phyloP scores from a whole-genome alignment of 2,113 vertebrate species.

The Alligator mississippiensis region DNA sequence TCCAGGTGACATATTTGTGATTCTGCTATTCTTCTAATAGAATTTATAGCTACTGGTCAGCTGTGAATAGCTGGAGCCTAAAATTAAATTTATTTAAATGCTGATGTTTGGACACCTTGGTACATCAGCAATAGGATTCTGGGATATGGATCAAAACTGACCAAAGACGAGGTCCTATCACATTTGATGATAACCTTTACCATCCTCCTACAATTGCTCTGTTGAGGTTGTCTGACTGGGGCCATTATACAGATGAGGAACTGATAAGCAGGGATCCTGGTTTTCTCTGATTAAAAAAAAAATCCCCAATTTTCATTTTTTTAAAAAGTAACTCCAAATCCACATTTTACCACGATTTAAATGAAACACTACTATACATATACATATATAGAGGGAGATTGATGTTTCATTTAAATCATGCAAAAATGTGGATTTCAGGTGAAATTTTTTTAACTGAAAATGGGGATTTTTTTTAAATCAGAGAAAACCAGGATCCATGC shows the following conservation, averaged over 20 bases:
- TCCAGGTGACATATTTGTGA: neutral
- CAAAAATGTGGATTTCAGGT: too few species aligned
- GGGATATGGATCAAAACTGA: neutral
- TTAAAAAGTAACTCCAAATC: too few species aligned
- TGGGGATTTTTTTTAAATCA: too few species aligned
- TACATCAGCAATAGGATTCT: neutral
- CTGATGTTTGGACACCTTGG: neutral
- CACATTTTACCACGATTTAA: too few species aligned
- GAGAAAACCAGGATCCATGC: too few species aligned
- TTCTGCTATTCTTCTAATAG: neutral
- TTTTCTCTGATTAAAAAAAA: too few species aligned
- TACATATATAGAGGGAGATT: too few species aligned
- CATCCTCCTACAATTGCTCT: neutral
- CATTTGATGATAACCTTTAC: neutral
- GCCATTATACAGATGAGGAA: neutral
- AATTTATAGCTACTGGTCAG: neutral
- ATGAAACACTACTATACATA: too few species aligned
- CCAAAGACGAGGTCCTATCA: neutral
- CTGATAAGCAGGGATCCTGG: neutral
- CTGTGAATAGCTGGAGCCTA: neutral
- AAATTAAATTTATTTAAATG: neutral
- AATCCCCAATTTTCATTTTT: too few species aligned
- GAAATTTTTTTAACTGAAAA: too few species aligned
- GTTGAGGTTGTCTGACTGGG: neutral
- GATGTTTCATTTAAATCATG: too few species aligned